Base-by-base conservation (phyloP, 2,888 invertebrate species). In the Sericinus montela region DNA sequence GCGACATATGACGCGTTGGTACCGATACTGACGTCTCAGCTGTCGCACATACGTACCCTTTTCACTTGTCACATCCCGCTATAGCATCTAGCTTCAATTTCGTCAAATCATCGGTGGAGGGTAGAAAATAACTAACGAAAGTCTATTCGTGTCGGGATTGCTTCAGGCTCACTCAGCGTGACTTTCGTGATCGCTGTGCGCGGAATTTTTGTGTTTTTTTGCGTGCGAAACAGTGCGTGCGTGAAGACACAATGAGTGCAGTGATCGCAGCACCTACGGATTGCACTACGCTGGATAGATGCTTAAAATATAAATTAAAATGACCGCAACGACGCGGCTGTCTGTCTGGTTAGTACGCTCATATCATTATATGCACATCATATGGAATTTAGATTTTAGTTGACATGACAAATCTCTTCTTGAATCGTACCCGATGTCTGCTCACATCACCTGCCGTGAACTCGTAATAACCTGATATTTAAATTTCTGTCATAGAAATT, bases 1-100 rank as follows among this genome's bases (percentile, higher is more conserved):
- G 71, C 60, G 73, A 75, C 67, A 66, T 69, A 69, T 84, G 81
- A 83, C 78, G 79, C 80, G 84, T 82, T 78, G 75, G 85, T 83
- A 83, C 80, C 73, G 65, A 68, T 65, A 29, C 65, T 64, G 58
- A 59, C 65, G 63, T 41, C 50, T 45, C 60, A 60, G 59, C 56
- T 60, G 53, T 58, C 49, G 56, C 51, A 50, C 57, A 44, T 49
- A 48, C 40, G 34, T 45, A 1, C 39, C 1, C 15, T 9, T 32
- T 29, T 13, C 19, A 37, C 35, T 19, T n/a, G 9, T 39, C 3
- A 16, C 16, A 39, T 11, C 5, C 15, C 9, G 13, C 23, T 11
- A 9, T 23, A 23, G 30, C 30, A 3, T 13, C 28, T 16, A 3
- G 30, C 9, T 25, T 25, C 8, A 4, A 1, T 25, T 6, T 8